Evolutionary conservation across 23 tunicate genomes (phyloP).

Genomic region (Clavelina lepadiformis): DNA sequence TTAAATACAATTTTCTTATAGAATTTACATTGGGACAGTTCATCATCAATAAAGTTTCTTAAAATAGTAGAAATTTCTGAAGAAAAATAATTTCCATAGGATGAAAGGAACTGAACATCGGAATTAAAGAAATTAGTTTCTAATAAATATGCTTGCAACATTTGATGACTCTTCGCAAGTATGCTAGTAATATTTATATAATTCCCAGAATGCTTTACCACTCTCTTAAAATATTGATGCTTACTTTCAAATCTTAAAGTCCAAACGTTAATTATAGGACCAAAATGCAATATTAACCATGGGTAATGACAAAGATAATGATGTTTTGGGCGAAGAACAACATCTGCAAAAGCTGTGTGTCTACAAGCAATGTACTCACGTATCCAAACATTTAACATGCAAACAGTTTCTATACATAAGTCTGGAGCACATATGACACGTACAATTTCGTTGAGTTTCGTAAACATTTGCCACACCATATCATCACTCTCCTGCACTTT

Average conservation of each 20-base stretch:
- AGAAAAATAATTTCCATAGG: too few species aligned
- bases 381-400: conserved; percentile 1
- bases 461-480: not conserved
- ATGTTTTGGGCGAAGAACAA: conserved; percentile 22
- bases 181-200: conserved; percentile 1
- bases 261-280: conserved; percentile 10
- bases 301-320: conserved; percentile 13
- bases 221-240: conserved; percentile 12
- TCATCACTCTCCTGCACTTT: conserved; percentile 7
- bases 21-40: too few species aligned
- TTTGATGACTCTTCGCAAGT: conserved; percentile 12
- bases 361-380: conserved; percentile 10
- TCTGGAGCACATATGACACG: conserved; percentile 17
- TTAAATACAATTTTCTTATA: too few species aligned
- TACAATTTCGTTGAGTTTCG: conserved; percentile 2
- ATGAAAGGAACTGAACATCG: too few species aligned
- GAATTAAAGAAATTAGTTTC: too few species aligned
- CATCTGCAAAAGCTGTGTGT: not conserved
- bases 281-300: conserved; percentile 1
- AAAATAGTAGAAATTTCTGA: too few species aligned
- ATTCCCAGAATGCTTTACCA: conserved; percentile 4
- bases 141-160: too few species aligned
- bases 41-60: too few species aligned
- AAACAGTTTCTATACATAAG: not conserved
- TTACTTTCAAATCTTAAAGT: conserved; percentile 21